Evolutionary conservation across 2,797 vertebrate species (phyloP).

Genomic region (Amniataba percoides): DNA sequence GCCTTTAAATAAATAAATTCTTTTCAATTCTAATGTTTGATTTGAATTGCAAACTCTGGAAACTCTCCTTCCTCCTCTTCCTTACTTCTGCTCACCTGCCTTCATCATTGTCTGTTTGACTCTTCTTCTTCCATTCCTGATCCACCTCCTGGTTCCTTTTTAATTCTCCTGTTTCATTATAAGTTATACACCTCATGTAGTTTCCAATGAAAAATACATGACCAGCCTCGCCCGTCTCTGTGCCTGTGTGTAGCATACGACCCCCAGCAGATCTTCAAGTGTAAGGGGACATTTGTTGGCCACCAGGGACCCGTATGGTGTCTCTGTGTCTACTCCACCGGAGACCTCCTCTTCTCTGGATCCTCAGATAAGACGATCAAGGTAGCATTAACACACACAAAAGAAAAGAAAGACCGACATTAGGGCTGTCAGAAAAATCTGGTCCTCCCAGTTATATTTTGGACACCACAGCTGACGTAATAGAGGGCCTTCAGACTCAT

Average conservation of each 20-base stretch:
- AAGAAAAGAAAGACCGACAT: not conserved
- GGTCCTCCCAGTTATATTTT: not conserved
- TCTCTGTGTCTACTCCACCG: constrained; percentile 97
- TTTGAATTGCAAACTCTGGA: constrained; percentile 13
- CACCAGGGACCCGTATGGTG: constrained; percentile 99
- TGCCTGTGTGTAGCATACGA: constrained; percentile 90
- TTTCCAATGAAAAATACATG: not conserved
- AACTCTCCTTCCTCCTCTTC: not conserved
- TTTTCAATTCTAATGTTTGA: not conserved
- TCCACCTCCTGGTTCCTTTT: not conserved
- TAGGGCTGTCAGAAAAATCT: not conserved
- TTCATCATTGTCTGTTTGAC: not conserved
- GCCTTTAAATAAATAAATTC: too few species aligned
- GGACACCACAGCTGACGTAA: not conserved
- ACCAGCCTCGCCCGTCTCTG: constrained; percentile 22
- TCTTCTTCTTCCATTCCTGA: constrained; percentile 8
- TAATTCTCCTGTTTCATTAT: not conserved
- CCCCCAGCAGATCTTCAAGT: constrained; percentile 99
- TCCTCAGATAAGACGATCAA: constrained; percentile 99
- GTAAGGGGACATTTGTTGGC: constrained; percentile 98
- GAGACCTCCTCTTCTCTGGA: constrained; percentile 97
- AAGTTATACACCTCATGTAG: not conserved
- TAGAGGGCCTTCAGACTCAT: not conserved
- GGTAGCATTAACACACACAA: constrained; percentile 77
- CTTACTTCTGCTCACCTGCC: not conserved